Evolutionary conservation across 2,888 invertebrate genomes (phyloP).

Genomic region (Dynastes tityus): DNA sequence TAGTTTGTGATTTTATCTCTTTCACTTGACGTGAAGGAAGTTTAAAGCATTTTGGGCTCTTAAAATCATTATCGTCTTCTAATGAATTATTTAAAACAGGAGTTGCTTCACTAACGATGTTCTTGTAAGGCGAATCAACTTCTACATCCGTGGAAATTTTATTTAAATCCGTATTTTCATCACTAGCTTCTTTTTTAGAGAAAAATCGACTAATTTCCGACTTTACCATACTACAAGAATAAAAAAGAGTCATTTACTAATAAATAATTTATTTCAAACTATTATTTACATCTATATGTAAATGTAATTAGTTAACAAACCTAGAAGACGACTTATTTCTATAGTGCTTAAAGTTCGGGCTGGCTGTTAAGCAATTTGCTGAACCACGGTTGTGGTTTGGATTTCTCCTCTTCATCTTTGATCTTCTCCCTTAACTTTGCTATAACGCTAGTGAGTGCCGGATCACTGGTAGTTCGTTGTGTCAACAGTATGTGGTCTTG

Average conservation of each 20-base stretch:
- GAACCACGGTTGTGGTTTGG: slow-evolving; percentile 57
- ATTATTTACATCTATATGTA: slow-evolving; percentile 51
- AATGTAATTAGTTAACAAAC: slow-evolving; percentile 57
- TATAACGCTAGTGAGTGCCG: slow-evolving; percentile 55
- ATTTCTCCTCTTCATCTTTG: slow-evolving; percentile 60
- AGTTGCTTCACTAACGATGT: slow-evolving; percentile 57
- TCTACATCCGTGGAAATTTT: slow-evolving; percentile 5
- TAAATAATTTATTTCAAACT: slow-evolving; percentile 46
- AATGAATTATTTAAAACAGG: slow-evolving; percentile 53
- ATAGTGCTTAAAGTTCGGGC: slow-evolving; percentile 58
- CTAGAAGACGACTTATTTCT: slow-evolving; percentile 55
- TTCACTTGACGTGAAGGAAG: not conserved
- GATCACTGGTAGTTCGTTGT: slow-evolving; percentile 49
- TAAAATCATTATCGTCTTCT: slow-evolving; percentile 64
- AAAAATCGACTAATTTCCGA: slow-evolving; percentile 59
- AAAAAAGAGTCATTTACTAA: slow-evolving; percentile 37
- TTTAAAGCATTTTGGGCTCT: slow-evolving; percentile 59
- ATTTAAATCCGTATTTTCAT: not conserved
- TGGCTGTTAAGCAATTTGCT: slow-evolving; percentile 56
- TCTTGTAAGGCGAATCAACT: slow-evolving; percentile 61
- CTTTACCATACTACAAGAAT: slow-evolving; percentile 55
- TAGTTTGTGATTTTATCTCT: slow-evolving; percentile 54
- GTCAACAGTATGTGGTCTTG: slow-evolving; percentile 55
- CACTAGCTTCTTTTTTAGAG: slow-evolving; percentile 18
- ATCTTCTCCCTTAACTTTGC: slow-evolving; percentile 56